Evolutionary conservation across 2,888 invertebrate genomes (phyloP).

Genomic region (Agrochola lychnidis): DNA sequence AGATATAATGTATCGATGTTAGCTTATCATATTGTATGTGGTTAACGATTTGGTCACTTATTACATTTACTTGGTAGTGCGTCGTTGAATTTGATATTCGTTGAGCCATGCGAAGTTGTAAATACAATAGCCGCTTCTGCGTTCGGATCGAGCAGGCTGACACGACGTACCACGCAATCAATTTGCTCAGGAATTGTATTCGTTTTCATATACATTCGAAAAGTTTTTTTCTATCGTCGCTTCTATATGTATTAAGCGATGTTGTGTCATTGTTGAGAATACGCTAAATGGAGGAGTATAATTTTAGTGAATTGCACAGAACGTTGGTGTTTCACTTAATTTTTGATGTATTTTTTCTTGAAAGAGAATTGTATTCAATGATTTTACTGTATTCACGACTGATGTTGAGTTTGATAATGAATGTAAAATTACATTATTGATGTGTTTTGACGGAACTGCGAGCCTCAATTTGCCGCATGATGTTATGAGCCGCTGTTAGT

Average conservation of each 20-base stretch:
- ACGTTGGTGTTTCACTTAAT: slow-evolving; percentile 90
- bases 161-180: slow-evolving; percentile 70
- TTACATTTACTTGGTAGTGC: slow-evolving; percentile 75
- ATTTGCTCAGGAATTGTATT: slow-evolving; percentile 90
- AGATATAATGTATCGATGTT: slow-evolving; percentile 87
- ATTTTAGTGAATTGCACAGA: slow-evolving; percentile 90
- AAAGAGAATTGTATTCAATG: slow-evolving; percentile 84
- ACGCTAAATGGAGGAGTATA: slow-evolving; percentile 77
- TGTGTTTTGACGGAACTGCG: slow-evolving; percentile 66
- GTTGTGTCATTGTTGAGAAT: slow-evolving; percentile 85
- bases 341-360: slow-evolving; percentile 89
- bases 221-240: slow-evolving; percentile 83
- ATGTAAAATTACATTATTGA: slow-evolving; percentile 76
- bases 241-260: slow-evolving; percentile 75
- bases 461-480: slow-evolving; percentile 53
- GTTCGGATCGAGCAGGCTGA: slow-evolving; percentile 72
- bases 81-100: slow-evolving; percentile 86
- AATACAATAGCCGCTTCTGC: slow-evolving; percentile 81
- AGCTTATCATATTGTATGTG: slow-evolving; percentile 86
- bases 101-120: slow-evolving; percentile 79
- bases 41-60: slow-evolving; percentile 83
- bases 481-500: slow-evolving; percentile 50
- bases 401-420: slow-evolving; percentile 84
- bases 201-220: slow-evolving; percentile 83
- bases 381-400: slow-evolving; percentile 86